Percentiles rank a stretch among this genome's conserved stretches.
phyloP scores from a whole-genome alignment of 1,140 invertebrate genomes.

The Bilobella aurantiaca region DNA sequence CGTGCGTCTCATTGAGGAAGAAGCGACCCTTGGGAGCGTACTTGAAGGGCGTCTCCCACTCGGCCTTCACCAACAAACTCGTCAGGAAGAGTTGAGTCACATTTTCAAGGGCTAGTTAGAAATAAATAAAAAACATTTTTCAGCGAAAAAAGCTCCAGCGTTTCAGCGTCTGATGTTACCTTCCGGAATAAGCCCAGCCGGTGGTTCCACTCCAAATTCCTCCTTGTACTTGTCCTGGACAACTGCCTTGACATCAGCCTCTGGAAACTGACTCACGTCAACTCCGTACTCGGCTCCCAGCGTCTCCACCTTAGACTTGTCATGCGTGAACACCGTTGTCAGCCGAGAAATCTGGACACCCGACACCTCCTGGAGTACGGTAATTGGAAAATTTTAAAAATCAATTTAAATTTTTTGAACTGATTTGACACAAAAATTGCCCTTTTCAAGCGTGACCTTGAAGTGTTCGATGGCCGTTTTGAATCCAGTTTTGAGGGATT shows the following conservation, averaged over 20 bases:
- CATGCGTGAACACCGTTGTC: neutral
- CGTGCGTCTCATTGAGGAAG: slow-evolving; percentile 32
- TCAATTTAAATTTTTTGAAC: neutral
- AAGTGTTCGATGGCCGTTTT: slow-evolving; percentile 13
- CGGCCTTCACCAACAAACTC: slow-evolving; percentile 13
- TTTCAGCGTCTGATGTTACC: neutral
- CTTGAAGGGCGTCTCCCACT: slow-evolving; percentile 31
- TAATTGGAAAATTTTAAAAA: no score
- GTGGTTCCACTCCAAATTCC: neutral
- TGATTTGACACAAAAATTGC: neutral
- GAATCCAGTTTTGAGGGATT: slow-evolving; percentile 14
- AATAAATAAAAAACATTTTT: neutral
- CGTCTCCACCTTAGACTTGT: neutral
- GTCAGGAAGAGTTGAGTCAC: slow-evolving; percentile 23
- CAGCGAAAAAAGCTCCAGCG: neutral
- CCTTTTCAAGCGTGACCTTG: slow-evolving; percentile 5
- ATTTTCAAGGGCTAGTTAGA: neutral
- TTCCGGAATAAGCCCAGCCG: neutral
- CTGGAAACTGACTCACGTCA: neutral
- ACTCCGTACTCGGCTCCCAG: neutral
- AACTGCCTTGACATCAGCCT: neutral
- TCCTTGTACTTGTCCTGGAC: slow-evolving; percentile 3
- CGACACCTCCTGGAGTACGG: no score
- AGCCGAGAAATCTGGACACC: neutral
- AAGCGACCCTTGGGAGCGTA: slow-evolving; percentile 20